phyloP scores from a whole-genome alignment of 2,113 vertebrate species.

The Equus quagga region DNA sequence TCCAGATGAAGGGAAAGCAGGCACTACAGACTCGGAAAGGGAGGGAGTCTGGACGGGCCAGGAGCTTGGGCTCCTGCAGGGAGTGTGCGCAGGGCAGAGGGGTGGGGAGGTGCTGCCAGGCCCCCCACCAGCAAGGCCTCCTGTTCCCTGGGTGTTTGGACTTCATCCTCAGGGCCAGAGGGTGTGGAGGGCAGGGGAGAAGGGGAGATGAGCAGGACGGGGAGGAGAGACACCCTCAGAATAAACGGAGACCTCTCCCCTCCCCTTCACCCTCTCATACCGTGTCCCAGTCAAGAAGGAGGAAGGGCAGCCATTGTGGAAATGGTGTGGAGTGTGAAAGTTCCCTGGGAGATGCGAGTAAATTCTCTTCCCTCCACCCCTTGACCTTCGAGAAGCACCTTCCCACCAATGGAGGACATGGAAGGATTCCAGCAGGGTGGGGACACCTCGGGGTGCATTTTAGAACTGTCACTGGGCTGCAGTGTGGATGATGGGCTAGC shows the following conservation, averaged over 20 bases:
- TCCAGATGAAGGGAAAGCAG: not conserved
- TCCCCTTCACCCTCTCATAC: not conserved
- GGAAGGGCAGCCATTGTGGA: not conserved
- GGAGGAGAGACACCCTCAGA: not conserved
- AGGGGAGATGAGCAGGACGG: not conserved
- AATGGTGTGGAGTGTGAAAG: not conserved
- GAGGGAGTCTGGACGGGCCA: not conserved
- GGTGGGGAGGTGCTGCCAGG: not conserved
- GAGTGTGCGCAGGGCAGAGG: not conserved
- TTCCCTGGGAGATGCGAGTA: not conserved
- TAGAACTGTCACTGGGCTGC: not conserved
- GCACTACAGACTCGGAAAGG: accelerated
- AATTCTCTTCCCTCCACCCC: not conserved
- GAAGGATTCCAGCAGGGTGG: not conserved
- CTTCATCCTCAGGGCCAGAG: not conserved
- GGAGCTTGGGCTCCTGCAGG: no score
- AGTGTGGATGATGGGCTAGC: not conserved
- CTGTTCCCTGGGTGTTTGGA: not conserved
- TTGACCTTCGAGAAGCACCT: not conserved
- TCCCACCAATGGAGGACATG: not conserved
- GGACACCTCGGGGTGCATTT: not conserved
- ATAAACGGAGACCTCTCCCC: not conserved
- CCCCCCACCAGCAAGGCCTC: not conserved
- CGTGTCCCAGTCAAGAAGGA: not conserved
- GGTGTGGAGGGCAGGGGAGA: not conserved